phyloP scores from a whole-genome alignment of 2,888 invertebrate genomes.

The Mimachlamys varia region DNA sequence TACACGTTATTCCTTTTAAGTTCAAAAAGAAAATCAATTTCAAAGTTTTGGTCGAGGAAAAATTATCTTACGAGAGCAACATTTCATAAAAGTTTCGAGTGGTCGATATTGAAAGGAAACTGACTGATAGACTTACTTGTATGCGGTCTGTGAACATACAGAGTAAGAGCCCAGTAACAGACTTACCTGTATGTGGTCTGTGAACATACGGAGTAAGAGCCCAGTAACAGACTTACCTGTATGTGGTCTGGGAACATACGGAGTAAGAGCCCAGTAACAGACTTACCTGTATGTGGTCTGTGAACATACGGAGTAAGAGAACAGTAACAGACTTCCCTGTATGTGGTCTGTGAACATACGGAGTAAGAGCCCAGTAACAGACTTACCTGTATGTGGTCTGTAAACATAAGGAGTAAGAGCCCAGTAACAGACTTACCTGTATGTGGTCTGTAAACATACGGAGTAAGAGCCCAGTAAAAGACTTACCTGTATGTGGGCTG shows the following conservation, averaged over 20 bases:
- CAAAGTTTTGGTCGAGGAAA: too few relatives aligned
- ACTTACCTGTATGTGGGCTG: background rate
- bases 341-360: slow-evolving; percentile 6
- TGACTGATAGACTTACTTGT: background rate
- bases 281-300: background rate
- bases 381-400: background rate
- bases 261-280: slow-evolving; percentile 34
- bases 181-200: background rate
- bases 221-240: slow-evolving; percentile 12
- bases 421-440: slow-evolving; percentile 12
- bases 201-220: slow-evolving; percentile 38
- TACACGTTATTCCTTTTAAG: too few relatives aligned
- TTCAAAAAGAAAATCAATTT: too few relatives aligned
- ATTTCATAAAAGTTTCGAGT: too few relatives aligned
- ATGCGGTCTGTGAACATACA: slow-evolving; percentile 8
- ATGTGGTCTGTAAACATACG: slow-evolving; percentile 1
- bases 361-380: slow-evolving; percentile 34
- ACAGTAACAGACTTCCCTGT: background rate
- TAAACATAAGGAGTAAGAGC: slow-evolving; percentile 37
- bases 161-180: slow-evolving; percentile 34
- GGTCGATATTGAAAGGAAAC: too few relatives aligned
- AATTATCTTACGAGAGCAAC: too few relatives aligned
- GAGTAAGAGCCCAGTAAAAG: slow-evolving; percentile 35
- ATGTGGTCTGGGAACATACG: slow-evolving; percentile 1
- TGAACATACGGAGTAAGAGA: slow-evolving; percentile 37